A percentile compares a stretch with the other conserved stretches of the same genome.
Conservation (phyloP, 2,888 invertebrate species). For the Nebria brevicollis region DNA sequence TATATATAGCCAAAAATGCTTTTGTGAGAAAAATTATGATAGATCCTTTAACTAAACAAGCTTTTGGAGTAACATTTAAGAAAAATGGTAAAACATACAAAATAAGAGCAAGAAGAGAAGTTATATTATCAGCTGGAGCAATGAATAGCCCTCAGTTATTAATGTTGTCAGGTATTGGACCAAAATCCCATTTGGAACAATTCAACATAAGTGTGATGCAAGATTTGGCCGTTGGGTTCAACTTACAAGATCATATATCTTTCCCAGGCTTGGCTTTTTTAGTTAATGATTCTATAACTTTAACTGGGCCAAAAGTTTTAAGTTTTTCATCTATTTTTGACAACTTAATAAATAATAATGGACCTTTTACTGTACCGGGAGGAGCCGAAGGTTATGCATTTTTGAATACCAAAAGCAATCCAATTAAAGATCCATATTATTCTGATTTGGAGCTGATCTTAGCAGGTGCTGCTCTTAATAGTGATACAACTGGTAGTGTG, state of each 20-base stretch:
- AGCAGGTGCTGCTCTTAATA: slow-evolving; percentile 79
- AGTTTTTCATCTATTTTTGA: slow-evolving; percentile 70
- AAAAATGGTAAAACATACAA: slow-evolving; percentile 68
- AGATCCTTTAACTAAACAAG: slow-evolving; percentile 69
- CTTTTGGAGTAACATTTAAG: slow-evolving; percentile 75
- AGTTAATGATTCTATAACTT: slow-evolving; percentile 74
- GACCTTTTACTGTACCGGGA: slow-evolving; percentile 80
- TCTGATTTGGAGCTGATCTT: slow-evolving; percentile 85
- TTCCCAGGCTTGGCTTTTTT: slow-evolving; percentile 78
- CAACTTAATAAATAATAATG: slow-evolving; percentile 71
- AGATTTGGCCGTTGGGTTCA: slow-evolving; percentile 81
- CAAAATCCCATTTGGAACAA: slow-evolving; percentile 69
- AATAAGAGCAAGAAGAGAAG: slow-evolving; percentile 74
- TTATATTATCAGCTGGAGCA: slow-evolving; percentile 82
- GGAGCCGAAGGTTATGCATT: slow-evolving; percentile 83
- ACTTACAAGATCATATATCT: slow-evolving; percentile 84
- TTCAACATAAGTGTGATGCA: slow-evolving; percentile 71
- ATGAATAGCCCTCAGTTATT: slow-evolving; percentile 87
- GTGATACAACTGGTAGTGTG: slow-evolving; percentile 76
- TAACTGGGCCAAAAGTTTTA: slow-evolving; percentile 69
- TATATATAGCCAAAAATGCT: slow-evolving; percentile 76
- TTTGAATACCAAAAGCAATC: slow-evolving; percentile 72
- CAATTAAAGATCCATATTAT: slow-evolving; percentile 63
- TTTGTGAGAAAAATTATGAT: slow-evolving; percentile 76
- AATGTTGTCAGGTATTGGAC: slow-evolving; percentile 87